Percentiles rank a stretch among this genome's conserved stretches.
Evolutionary conservation across 30 jellyfish, hydroid and myxozoan species (phyloP).

Genomic region (Catostylus mosaicus): DNA sequence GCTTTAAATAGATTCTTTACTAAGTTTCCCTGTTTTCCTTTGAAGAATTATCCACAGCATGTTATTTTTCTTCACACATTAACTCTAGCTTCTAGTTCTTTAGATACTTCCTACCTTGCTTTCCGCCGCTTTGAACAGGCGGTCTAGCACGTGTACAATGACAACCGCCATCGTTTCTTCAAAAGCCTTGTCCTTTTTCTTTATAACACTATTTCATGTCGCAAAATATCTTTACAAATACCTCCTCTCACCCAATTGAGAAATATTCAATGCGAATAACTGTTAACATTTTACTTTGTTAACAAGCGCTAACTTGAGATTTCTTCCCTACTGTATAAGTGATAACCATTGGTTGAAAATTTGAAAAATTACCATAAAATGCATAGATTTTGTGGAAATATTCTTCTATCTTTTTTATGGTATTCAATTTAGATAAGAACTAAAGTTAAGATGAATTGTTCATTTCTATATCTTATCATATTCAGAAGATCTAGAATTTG

Average conservation of each 20-base stretch:
- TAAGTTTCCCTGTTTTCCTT: constrained; percentile 1
- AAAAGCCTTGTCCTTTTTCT: background rate
- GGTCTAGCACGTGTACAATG: background rate
- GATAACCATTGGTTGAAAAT: no score
- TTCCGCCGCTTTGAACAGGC: constrained; percentile 12
- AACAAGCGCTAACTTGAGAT: no score
- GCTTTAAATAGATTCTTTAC: background rate
- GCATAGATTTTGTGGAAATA: no score
- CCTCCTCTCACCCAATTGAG: background rate
- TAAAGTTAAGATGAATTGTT: no score
- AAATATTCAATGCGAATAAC: background rate
- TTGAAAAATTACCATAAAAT: no score
- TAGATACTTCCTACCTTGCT: background rate
- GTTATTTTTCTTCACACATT: constrained; percentile 3
- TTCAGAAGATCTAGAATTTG: no score
- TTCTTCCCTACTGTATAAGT: no score
- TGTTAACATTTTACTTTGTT: no score
- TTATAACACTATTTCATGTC: background rate
- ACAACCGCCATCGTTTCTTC: constrained; percentile 1
- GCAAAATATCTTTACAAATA: background rate
- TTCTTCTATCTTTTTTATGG: no score
- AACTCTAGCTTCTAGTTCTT: background rate
- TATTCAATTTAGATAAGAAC: no score
- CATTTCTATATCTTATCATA: no score
- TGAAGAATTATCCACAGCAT: background rate